Base-by-base conservation (phyloP, 2,797 vertebrate genomes). In the Columba guinea region DNA sequence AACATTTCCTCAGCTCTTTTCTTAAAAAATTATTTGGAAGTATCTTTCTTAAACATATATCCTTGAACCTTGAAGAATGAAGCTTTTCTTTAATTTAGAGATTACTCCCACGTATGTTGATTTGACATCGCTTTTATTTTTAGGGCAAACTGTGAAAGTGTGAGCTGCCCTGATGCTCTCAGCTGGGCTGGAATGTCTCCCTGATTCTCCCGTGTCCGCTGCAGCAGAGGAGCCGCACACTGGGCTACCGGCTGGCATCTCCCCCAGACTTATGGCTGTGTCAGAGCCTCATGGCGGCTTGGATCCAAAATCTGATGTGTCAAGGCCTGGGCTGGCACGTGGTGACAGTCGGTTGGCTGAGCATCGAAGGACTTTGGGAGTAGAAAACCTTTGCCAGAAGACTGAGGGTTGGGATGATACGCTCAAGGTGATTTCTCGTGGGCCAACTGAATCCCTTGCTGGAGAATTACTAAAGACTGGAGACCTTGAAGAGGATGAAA, bases 131-230 rank as follows among this genome's bases (percentile, higher is more conserved):
- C 55, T 79, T 82, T 85, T 71, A 9, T 64, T 96, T 97, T 96
- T 68, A 98, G 97, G 92, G 63, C 89, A 86, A 96, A 89, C 39
- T 52, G 84, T 89, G 73, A 89, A 91, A 93, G 65, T 63, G 69
- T 83, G 18, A 68, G 3, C 91, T 94, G 96, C 85, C 96, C 98
- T 92, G 82, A 98, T 98, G 98, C 96, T 98, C 70, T 98, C 95
- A 51, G 96, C 97, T 69, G 97, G 95, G 84, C 69, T 97, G 73
- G 97, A 97, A 9, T n/a, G 82, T 87, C 52, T 75, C 34, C 95
- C 95, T 51, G 93, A 95, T 92, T 95, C 96, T 69, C 90, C 97
- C 39, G 95, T 90, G 88, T 94, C 83, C 91, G 95, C 96, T 37
- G 95, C 65, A 30, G 64, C 46, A 52, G 93, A 96, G 86, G 96